These are phyloP conservation scores for Tuta absoluta DNA, from an alignment of 2,888 invertebrate genomes.

Conservation along the genomic window DNA sequence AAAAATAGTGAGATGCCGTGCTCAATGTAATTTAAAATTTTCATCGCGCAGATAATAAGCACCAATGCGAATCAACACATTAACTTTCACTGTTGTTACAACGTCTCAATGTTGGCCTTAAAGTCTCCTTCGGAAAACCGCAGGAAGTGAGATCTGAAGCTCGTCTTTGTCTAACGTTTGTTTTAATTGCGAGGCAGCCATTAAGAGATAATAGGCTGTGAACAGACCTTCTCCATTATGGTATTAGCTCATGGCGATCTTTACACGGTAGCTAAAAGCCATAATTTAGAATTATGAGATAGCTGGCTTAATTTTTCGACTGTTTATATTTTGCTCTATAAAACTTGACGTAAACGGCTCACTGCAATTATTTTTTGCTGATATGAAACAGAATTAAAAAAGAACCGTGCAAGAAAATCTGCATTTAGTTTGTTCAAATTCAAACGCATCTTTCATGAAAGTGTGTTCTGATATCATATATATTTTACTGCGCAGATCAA, in stretches of 20 bases:
- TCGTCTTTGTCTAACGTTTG: conserved; percentile 43
- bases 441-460: too few species aligned
- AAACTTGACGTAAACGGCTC: too few species aligned
- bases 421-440: too few species aligned
- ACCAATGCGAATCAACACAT: conserved; percentile 66
- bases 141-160: conserved; percentile 64
- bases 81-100: conserved; percentile 72
- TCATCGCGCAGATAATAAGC: conserved; percentile 71
- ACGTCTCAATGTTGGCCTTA: conserved; percentile 63
- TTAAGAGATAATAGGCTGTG: conserved; percentile 45
- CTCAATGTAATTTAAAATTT: conserved; percentile 74
- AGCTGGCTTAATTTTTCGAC: too few species aligned
- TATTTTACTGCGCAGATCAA: too few species aligned
- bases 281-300: not conserved
- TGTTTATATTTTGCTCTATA: too few species aligned
- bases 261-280: conserved; percentile 12
- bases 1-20: conserved; percentile 67
- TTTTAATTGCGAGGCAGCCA: conserved; percentile 47
- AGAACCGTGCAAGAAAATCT: too few species aligned
- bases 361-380: too few species aligned
- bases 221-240: conserved; percentile 37
- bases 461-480: too few species aligned
- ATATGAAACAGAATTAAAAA: too few species aligned
- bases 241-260: conserved; percentile 20
- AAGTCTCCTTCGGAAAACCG: conserved; percentile 70